A percentile compares a stretch with the other conserved stretches of the same genome.
These are phyloP conservation scores for Hypercompe scribonia DNA, from an alignment of 2,888 invertebrate species.

Conservation along the genomic window DNA sequence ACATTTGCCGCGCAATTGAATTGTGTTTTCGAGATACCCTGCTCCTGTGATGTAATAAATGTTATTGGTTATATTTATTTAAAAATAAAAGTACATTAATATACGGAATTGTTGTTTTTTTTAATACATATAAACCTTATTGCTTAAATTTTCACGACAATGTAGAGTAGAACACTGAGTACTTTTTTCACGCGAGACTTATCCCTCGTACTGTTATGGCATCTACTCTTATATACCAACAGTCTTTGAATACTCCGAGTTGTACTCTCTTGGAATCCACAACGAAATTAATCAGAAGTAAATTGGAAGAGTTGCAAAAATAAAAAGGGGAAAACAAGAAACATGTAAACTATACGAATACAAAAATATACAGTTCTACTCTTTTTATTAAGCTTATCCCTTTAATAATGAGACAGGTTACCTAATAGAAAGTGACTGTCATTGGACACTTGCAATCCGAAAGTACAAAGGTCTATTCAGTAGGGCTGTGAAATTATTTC, in stretches of 20 bases:
- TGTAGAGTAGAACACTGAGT: background rate
- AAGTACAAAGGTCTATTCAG: background rate
- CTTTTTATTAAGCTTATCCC: too few species aligned
- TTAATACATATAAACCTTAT: background rate
- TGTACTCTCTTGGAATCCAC: too few species aligned
- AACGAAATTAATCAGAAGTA: background rate
- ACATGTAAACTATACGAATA: background rate
- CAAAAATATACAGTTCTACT: background rate
- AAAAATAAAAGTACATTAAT: slow-evolving; percentile 86
- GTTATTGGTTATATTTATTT: slow-evolving; percentile 87
- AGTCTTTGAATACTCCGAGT: too few species aligned
- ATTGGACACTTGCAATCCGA: background rate
- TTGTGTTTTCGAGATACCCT: slow-evolving; percentile 85
- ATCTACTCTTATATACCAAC: too few species aligned
- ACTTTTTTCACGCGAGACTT: too few species aligned
- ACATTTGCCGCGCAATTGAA: slow-evolving; percentile 69
- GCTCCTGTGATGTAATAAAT: slow-evolving; percentile 87
- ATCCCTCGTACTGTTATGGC: too few species aligned
- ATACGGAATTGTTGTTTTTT: slow-evolving; percentile 63
- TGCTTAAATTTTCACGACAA: background rate
- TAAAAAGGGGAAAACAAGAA: background rate
- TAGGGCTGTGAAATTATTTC: too few species aligned
- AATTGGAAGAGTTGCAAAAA: background rate
- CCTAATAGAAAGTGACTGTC: background rate
- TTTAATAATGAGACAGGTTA: background rate